Base-by-base conservation (phyloP, 2,888 invertebrate species). In the Agrypnus murinus region DNA sequence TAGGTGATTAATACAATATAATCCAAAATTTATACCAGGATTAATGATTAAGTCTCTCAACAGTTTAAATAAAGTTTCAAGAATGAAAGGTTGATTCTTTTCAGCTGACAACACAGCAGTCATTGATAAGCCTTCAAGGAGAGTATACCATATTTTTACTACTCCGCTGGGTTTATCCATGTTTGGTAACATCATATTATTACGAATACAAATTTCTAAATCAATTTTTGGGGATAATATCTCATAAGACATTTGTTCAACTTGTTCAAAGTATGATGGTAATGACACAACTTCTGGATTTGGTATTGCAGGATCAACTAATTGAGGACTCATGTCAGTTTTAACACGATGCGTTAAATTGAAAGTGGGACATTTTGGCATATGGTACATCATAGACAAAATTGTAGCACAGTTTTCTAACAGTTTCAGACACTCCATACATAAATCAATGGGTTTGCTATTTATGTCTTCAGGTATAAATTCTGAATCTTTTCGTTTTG, bases 321-420 rank as follows among this genome's bases (percentile, higher is more conserved):
- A 90, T 76, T 93, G 93, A 1, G 94, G 89, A 2, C 93, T 92
- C 58, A 92, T 90, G 68, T 93, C 93, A 0, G 93, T 92, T 82
- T 93, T 93, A 74, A 94, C 92, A 81, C 93, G 89, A 81, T 96
- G 94, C 0, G 96, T 95, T 10, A 96, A 92, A 84, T 96, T 95
- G 82, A 97, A 97, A 72, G 93, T 93, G 0, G 97, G 97, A 83
- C 96, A 96, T 78, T 95, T 95, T 0, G 97, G 96, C 96, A 97
- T 97, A 80, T 92, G 92, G 84, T 95, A 95, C 96, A 97, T 96
- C 86, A 95, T 94, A 2, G 94, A 92, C 63, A 98, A 86, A 77
- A 97, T 96, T 73, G 93, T 92, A 67, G 94, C 94, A 83, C 96
- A 97, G 77, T 92, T 94, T 81, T 95, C 91, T 32, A 98, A 87